Evolutionary conservation across 2,888 invertebrate genomes (phyloP).

Genomic region (Drosophila subsilvestris): DNA sequence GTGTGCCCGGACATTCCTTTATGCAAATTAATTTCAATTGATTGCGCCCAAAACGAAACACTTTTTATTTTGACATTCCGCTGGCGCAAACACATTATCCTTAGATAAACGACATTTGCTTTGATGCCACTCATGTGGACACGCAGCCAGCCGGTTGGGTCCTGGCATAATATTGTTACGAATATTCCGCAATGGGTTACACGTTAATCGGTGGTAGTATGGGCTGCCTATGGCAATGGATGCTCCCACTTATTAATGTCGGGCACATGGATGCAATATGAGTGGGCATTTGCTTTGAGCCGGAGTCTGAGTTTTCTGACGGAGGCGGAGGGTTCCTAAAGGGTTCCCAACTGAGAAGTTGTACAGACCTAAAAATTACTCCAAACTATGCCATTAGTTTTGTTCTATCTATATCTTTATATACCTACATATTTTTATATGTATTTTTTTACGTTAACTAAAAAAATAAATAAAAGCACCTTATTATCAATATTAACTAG

Average conservation of each 20-base stretch:
- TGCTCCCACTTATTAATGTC: background rate
- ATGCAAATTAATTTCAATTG: conserved; percentile 81
- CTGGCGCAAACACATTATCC: conserved; percentile 66
- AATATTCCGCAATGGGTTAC: conserved; percentile 24
- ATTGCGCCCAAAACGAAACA: conserved; percentile 68
- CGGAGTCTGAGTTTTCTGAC: background rate
- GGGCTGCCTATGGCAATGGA: background rate
- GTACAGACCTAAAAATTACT: too few species aligned
- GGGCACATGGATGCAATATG: background rate
- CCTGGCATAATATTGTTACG: conserved; percentile 59
- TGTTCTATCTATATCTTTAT: too few species aligned
- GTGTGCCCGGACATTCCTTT: conserved; percentile 73
- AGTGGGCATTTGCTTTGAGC: background rate
- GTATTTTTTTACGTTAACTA: too few species aligned
- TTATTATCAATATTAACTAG: too few species aligned
- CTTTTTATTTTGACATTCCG: conserved; percentile 76
- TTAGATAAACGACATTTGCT: conserved; percentile 67
- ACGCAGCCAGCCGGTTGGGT: conserved; percentile 9
- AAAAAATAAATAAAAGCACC: too few species aligned
- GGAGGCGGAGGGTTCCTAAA: too few species aligned
- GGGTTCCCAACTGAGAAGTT: too few species aligned
- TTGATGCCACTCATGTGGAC: conserved; percentile 75
- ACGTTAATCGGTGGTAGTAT: too few species aligned
- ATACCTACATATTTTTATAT: too few species aligned
- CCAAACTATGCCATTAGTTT: too few species aligned